phyloP scores from a whole-genome alignment of 2,888 invertebrate genomes.

The Hesperia comma region DNA sequence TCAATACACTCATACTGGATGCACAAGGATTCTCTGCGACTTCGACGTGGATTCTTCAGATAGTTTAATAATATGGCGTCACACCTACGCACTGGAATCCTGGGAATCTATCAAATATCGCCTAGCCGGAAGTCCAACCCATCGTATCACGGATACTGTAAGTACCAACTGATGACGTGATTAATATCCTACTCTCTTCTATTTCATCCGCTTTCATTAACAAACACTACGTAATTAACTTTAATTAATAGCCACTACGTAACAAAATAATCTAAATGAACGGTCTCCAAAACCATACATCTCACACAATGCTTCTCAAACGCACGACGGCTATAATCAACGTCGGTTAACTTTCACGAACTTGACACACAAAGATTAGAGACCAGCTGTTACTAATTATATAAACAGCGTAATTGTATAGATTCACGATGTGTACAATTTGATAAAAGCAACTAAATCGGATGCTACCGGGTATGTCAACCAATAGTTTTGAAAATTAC shows the following conservation, averaged over 20 bases:
- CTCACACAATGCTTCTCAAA: constrained; percentile 1
- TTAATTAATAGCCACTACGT: not conserved
- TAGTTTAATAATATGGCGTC: too few species aligned
- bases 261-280: constrained; percentile 5
- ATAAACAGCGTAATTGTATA: constrained; percentile 16
- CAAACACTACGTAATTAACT: not conserved
- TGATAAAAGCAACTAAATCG: not conserved
- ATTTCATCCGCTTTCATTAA: not conserved
- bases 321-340: not conserved
- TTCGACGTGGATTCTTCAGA: too few species aligned
- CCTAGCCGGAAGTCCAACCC: too few species aligned
- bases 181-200: too few species aligned
- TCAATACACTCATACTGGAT: too few species aligned
- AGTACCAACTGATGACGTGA: too few species aligned
- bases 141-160: too few species aligned
- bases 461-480: not conserved
- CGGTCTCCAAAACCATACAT: not conserved
- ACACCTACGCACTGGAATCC: too few species aligned
- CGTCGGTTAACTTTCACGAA: constrained; percentile 11
- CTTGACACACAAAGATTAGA: constrained; percentile 7
- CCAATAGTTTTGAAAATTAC: not conserved
- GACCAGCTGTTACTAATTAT: constrained; percentile 8
- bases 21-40: too few species aligned
- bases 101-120: too few species aligned
- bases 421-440: constrained; percentile 1